A percentile compares a stretch with the other conserved stretches of the same genome.
These are phyloP conservation scores for Cyanoliseus patagonus DNA, from an alignment of 2,113 vertebrate genomes.

Conservation along the genomic window DNA sequence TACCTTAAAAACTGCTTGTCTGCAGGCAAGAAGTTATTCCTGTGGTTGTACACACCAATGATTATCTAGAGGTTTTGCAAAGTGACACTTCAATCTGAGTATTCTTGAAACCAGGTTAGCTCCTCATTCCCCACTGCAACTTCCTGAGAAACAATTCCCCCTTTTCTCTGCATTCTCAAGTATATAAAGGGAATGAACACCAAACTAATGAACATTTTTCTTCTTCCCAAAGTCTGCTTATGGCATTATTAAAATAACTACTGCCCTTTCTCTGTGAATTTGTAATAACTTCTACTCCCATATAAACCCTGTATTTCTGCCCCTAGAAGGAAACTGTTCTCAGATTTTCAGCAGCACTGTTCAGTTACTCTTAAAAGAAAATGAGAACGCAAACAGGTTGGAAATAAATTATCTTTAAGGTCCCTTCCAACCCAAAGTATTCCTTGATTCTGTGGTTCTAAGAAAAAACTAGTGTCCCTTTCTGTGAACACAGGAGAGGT, in stretches of 20 bases:
- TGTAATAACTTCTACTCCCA: background rate
- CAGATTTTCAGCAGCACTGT: background rate
- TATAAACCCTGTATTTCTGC: background rate
- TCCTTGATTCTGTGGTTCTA: background rate
- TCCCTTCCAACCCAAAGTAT: background rate
- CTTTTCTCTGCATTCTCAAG: background rate
- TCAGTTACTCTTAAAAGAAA: background rate
- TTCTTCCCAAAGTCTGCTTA: background rate
- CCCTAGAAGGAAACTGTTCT: background rate
- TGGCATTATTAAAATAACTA: background rate
- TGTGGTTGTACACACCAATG: background rate
- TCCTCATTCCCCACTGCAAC: background rate
- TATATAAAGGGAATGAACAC: background rate
- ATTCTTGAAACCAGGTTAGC: background rate
- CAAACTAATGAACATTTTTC: background rate
- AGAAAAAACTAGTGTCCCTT: background rate
- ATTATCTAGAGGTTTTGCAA: background rate
- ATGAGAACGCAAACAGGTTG: background rate
- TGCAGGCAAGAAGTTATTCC: background rate
- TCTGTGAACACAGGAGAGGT: background rate
- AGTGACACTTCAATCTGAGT: background rate
- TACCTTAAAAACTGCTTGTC: background rate
- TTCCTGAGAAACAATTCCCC: background rate
- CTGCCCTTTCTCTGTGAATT: background rate
- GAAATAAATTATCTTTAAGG: background rate